These are phyloP conservation scores for Heliothis peltigera DNA, from an alignment of 2,888 invertebrate species.

Conservation along the genomic window DNA sequence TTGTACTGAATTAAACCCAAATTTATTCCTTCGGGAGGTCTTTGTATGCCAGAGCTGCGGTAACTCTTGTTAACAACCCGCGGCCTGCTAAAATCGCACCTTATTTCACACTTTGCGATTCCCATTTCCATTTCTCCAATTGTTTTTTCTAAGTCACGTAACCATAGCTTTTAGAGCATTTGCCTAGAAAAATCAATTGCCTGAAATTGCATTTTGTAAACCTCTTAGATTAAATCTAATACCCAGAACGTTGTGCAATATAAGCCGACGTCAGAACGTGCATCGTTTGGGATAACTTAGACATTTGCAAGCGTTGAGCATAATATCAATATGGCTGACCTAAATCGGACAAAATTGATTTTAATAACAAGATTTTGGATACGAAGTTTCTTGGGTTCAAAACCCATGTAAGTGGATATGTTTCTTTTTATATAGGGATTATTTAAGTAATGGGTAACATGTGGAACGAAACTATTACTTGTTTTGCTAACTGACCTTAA, in stretches of 20 bases:
- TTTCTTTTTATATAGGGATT: too few relatives aligned
- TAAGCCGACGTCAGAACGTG: constrained; percentile 26
- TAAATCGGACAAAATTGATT: constrained; percentile 15
- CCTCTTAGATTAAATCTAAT: constrained; percentile 44
- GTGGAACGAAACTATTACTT: too few relatives aligned
- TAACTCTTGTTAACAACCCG: too few relatives aligned
- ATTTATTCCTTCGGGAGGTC: too few relatives aligned
- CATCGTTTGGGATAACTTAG: constrained; percentile 21
- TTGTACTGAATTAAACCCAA: too few relatives aligned
- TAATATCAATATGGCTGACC: constrained; percentile 31
- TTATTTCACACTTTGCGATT: constrained; percentile 10
- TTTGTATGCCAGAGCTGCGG: too few relatives aligned
- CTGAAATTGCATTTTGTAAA: constrained; percentile 31
- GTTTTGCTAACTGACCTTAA: too few relatives aligned
- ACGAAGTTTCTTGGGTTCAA: not conserved
- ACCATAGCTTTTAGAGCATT: not conserved
- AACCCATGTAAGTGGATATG: not conserved
- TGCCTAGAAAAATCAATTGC: constrained; percentile 35
- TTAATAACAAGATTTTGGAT: constrained; percentile 7
- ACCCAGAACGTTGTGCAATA: constrained; percentile 25
- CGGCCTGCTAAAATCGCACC: too few relatives aligned
- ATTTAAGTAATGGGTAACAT: too few relatives aligned
- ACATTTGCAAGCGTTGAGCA: constrained; percentile 25
- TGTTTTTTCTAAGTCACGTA: not conserved
- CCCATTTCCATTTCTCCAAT: constrained; percentile 1